Evolutionary conservation across 37 sponge, comb jelly and placozoan genomes (phyloP).

Genomic region (Axinella damicornis): DNA sequence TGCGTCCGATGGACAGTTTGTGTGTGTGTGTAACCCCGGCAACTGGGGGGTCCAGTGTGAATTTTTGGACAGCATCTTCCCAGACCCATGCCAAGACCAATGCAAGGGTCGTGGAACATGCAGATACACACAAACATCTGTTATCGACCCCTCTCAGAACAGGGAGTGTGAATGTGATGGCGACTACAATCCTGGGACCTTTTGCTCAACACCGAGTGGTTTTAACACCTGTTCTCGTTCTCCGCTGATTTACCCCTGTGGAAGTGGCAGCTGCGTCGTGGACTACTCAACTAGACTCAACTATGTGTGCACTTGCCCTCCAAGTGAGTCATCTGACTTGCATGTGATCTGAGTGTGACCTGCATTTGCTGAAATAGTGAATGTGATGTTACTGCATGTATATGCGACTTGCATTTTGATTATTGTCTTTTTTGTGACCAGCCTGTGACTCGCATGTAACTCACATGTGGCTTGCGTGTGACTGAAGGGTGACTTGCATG

Average conservation of each 20-base stretch:
- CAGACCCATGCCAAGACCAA: neutral
- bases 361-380: too few species aligned
- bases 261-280: slow-evolving; percentile 46
- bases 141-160: too few species aligned
- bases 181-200: too few species aligned
- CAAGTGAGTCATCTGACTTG: slow-evolving; percentile 17
- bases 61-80: neutral
- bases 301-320: slow-evolving; percentile 35
- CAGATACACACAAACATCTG: neutral
- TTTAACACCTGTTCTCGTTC: too few species aligned
- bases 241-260: neutral
- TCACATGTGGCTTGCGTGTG: neutral
- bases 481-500: neutral
- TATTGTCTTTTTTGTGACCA: too few species aligned
- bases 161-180: too few species aligned
- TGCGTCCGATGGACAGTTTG: neutral
- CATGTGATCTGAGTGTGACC: neutral
- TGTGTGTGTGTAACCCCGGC: slow-evolving; percentile 38
- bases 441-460: too few species aligned
- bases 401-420: too few species aligned
- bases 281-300: too few species aligned
- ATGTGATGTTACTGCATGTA: too few species aligned
- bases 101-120: slow-evolving; percentile 37
- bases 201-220: too few species aligned
- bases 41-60: slow-evolving; percentile 24